Conservation (phyloP, 2,113 vertebrate genomes). For the Cervus canadensis region DNA sequence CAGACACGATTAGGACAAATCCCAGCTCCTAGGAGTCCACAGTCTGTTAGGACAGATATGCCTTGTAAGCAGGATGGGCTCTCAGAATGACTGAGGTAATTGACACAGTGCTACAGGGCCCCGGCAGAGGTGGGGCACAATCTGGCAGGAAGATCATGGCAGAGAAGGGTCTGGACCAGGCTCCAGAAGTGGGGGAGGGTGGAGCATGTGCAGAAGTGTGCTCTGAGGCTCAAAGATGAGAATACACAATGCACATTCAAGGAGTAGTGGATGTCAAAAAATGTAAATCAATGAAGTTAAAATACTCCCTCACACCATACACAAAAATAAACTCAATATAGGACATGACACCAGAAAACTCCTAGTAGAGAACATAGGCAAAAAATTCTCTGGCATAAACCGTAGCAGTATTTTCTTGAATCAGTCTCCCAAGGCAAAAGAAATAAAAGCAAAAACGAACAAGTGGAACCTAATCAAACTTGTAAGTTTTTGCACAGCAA, state of each 20-base stretch:
- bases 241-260: rapidly evolving
- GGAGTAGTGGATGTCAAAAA: neutral
- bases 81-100: neutral
- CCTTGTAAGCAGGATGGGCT: neutral
- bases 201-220: neutral
- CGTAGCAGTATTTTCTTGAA: neutral
- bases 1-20: neutral
- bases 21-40: neutral
- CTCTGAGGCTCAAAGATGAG: neutral
- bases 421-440: neutral
- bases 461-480: neutral
- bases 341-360: neutral
- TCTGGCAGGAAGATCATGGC: neutral
- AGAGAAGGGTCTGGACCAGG: neutral
- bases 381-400: neutral
- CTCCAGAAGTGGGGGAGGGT: neutral
- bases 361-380: neutral
- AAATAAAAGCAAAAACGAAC: neutral
- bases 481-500: neutral
- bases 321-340: neutral
- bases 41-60: neutral
- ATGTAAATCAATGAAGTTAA: neutral
- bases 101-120: rapidly evolving
- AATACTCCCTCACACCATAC: neutral
- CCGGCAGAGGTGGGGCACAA: neutral